phyloP scores from a whole-genome alignment of 2,797 vertebrate species.

The Pseudopleuronectes americanus region DNA sequence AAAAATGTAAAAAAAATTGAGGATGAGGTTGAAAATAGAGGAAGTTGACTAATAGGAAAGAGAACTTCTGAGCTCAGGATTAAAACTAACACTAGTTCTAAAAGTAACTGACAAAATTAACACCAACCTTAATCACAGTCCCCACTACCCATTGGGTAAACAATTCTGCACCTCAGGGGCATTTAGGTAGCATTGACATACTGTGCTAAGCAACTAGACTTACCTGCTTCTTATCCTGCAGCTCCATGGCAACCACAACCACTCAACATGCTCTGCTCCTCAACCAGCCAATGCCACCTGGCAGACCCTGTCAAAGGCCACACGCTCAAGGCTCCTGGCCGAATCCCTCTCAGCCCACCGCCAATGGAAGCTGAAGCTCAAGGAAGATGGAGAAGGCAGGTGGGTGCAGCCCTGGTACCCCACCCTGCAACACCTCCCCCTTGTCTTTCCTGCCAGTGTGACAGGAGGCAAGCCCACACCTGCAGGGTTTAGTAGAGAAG shows the following conservation, averaged over 20 bases:
- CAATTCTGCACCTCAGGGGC: slow-evolving; percentile 26
- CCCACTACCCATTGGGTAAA: slow-evolving; percentile 31
- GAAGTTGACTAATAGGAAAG: neutral
- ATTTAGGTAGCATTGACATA: neutral
- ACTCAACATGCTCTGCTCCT: slow-evolving; percentile 87
- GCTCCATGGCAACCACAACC: slow-evolving; percentile 87
- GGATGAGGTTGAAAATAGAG: neutral
- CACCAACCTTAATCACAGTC: slow-evolving; percentile 8
- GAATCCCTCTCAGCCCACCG: slow-evolving; percentile 11
- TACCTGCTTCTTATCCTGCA: slow-evolving; percentile 92
- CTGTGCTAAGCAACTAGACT: slow-evolving; percentile 46
- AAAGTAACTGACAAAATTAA: neutral
- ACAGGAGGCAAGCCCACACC: slow-evolving; percentile 48
- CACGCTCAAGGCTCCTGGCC: neutral
- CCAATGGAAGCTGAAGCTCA: slow-evolving; percentile 19
- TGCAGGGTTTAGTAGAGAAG: slow-evolving; percentile 29
- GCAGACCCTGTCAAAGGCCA: slow-evolving; percentile 45
- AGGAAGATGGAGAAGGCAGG: slow-evolving; percentile 30
- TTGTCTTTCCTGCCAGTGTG: slow-evolving; percentile 74
- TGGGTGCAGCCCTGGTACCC: slow-evolving; percentile 49
- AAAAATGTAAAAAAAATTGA: neutral
- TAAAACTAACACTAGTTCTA: neutral
- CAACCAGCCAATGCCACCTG: slow-evolving; percentile 65
- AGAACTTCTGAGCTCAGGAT: neutral
- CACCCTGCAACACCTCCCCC: slow-evolving; percentile 59